These are phyloP conservation scores for Gymnopithys bicolor DNA, from an alignment of 2,797 vertebrate genomes.

Conservation along the genomic window DNA sequence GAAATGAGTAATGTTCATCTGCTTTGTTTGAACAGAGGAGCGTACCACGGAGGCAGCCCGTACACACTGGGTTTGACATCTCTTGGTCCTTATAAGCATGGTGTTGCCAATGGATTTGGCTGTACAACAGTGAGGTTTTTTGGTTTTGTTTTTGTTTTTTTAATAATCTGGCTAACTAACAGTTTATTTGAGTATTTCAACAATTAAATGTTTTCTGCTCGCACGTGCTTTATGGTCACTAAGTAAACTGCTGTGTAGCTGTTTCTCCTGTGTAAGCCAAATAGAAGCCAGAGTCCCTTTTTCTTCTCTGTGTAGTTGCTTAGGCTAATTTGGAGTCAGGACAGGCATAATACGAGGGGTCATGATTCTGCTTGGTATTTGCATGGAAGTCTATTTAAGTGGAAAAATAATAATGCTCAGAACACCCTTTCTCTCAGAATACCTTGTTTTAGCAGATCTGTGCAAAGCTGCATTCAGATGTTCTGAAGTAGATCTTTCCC, in stretches of 20 bases:
- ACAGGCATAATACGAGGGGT: accelerated
- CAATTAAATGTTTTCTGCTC: not conserved
- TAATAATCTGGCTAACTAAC: not conserved
- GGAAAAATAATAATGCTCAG: not conserved
- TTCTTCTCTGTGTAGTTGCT: accelerated
- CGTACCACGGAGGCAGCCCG: slow-evolving; percentile 90
- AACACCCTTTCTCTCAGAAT: not conserved
- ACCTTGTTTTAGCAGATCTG: not conserved
- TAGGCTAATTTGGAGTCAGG: not conserved
- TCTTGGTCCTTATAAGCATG: slow-evolving; percentile 82
- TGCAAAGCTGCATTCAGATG: not conserved
- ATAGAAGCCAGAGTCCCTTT: not conserved
- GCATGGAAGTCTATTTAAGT: not conserved
- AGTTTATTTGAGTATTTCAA: not conserved
- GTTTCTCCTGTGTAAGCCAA: not conserved
- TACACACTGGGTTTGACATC: slow-evolving; percentile 85
- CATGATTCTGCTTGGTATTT: not conserved
- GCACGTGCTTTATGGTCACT: not conserved
- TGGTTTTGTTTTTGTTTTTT: not conserved
- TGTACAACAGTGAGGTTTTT: slow-evolving; percentile 83
- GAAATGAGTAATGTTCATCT: not conserved
- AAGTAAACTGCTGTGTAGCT: not conserved
- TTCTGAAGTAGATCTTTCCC: not conserved
- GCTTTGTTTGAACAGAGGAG: slow-evolving; percentile 80
- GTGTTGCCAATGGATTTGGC: slow-evolving; percentile 80